Evolutionary conservation across 2,888 invertebrate species (phyloP), one percentile per base, ranked within the genome.

Genomic region (Sceliomorpha sp.): DNA sequence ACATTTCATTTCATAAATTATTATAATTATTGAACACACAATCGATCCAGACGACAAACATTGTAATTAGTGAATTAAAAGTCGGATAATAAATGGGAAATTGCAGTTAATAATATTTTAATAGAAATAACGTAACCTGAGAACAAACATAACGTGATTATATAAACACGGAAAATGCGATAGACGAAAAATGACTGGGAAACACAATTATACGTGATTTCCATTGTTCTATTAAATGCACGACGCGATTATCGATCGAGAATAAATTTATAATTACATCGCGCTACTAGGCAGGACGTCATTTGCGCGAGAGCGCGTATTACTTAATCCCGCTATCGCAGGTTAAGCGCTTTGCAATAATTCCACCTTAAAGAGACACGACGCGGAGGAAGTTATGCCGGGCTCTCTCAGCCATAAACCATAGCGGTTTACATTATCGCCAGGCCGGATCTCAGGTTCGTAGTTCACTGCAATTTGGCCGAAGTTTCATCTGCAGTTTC

Each of bases 381-480:
- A 62, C 66, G 66, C 64, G 69, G 55, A 77, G 77, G 39, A 70
- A 51, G 70, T 58, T 62, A 62, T 47, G 62, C 62, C 63, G 73
- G 73, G 77, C 75, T 78, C 80, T 77, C 75, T 75, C 78, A 76
- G 74, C 79, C 80, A 84, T 85, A 85, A 85, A 84, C 84, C 82
- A 84, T 80, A 70, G 78, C 70, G 83, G 83, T 83, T 82, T 81
- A 75, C 80, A 81, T 83, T 84, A 85, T 85, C 84, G 79, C 73
- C 77, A 75, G 62, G 77, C 73, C 78, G 79, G 76, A 85, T 84
- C 82, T 85, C 77, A 82, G 80, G 77, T 78, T 77, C 78, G 76
- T 76, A 74, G 81, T 80, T 77, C 79, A 75, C 82, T 79, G 79
- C 81, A 82, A 83, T 84, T 81, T 81, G 79, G 79, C 77, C 62